These are phyloP conservation scores for Formica exsecta DNA, from an alignment of 1,140 invertebrate species.

Conservation along the genomic window DNA sequence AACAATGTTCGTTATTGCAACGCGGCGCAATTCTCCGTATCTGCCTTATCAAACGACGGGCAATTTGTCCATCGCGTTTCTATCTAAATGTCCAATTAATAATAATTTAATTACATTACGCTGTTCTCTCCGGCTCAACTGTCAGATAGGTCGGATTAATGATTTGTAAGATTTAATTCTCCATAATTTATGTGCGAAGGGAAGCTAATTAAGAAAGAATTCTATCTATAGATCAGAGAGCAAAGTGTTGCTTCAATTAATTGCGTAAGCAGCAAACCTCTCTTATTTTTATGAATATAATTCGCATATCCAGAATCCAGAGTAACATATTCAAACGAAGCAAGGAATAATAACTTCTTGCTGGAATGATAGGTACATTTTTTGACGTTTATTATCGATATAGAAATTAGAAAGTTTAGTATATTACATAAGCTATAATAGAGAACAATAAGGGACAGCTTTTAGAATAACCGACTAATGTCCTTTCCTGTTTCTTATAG, in stretches of 20 bases:
- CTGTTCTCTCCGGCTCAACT: constrained; percentile 15
- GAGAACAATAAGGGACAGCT: background rate
- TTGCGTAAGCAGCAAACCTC: constrained; percentile 38
- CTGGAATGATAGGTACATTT: background rate
- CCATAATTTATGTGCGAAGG: constrained; percentile 58
- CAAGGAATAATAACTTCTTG: background rate
- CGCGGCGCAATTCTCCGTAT: constrained; percentile 30
- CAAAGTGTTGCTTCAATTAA: constrained; percentile 51
- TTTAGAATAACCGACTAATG: constrained; percentile 25
- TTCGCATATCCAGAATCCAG: background rate
- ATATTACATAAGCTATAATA: background rate
- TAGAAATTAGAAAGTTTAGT: background rate
- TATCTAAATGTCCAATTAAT: constrained; percentile 62
- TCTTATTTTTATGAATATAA: constrained; percentile 33
- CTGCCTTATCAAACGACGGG: constrained; percentile 53
- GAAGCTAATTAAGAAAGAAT: constrained; percentile 61
- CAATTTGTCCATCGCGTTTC: constrained; percentile 54
- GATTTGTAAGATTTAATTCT: constrained; percentile 63
- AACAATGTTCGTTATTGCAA: constrained; percentile 41
- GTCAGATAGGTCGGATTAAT: constrained; percentile 54
- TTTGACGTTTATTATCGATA: background rate
- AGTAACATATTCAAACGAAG: background rate
- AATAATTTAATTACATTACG: constrained; percentile 62
- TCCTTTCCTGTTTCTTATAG: constrained; percentile 20
- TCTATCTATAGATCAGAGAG: constrained; percentile 51